phyloP scores from a whole-genome alignment of 2,113 vertebrate genomes.

The Pagrus major region DNA sequence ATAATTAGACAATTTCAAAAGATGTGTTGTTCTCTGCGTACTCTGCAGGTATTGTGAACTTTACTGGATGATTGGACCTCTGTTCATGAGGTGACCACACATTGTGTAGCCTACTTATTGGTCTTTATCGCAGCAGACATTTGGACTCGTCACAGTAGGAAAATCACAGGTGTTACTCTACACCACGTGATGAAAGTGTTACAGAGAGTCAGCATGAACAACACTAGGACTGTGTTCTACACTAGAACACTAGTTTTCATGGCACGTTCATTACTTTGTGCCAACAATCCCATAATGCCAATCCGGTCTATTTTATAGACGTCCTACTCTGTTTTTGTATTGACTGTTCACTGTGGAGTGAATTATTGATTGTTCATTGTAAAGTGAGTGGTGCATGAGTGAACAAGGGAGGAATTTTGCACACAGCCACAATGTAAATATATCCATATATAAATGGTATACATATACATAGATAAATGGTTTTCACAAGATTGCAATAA shows the following conservation, averaged over 20 bases:
- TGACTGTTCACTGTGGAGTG: neutral
- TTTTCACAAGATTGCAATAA: neutral
- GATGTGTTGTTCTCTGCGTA: neutral
- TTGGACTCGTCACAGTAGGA: neutral
- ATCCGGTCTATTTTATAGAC: neutral
- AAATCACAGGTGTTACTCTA: neutral
- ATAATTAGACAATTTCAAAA: neutral
- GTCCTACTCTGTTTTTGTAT: neutral
- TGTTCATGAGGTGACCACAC: neutral
- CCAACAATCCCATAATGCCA: neutral
- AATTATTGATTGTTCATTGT: neutral
- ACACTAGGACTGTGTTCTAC: neutral
- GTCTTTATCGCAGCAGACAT: neutral
- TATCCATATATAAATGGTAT: no score
- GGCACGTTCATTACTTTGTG: neutral
- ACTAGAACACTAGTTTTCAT: neutral
- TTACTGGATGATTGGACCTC: neutral
- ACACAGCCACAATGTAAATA: neutral
- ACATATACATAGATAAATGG: neutral
- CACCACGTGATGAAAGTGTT: neutral
- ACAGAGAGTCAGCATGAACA: neutral
- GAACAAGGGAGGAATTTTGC: neutral
- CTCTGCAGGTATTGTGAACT: neutral
- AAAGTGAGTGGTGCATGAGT: neutral
- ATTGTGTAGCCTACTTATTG: neutral